Evolutionary conservation across 2,888 invertebrate species (phyloP), one percentile per base, ranked within the genome.

Genomic region (Epiblema foenella): DNA sequence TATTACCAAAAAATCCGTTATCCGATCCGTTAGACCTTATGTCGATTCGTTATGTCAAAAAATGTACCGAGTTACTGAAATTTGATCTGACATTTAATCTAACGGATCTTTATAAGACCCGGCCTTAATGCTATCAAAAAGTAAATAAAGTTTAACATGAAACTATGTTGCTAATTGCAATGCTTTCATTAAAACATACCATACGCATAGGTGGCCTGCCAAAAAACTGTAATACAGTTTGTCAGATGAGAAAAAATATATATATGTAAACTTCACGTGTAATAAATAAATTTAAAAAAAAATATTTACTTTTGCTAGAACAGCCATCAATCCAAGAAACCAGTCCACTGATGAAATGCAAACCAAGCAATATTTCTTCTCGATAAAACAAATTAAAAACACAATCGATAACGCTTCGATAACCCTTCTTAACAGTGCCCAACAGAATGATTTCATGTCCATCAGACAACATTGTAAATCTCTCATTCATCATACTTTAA

Each of bases 401-500:
- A 67, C 71, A 66, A 74, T 62, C 57, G 68, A 62, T 54, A 20
- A 57, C 56, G 46, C n/a, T 20, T 70, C 68, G 73, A 74, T 73
- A 75, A 75, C 76, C 65, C 74, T 66, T 62, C 75, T 78, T 69
- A 73, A 78, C 76, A 80, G 81, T 79, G 81, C 77, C 77, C 77
- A 79, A 81, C 80, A 75, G 77, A 82, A 81, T 82, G 80, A 86
- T 83, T 79, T 75, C 75, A 72, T 77, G 82, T 80, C 77, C 78
- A 79, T 83, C 83, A 77, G 76, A 77, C 76, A 76, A 76, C 77
- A 82, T 83, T 83, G 85, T 86, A 83, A 82, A 82, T 81, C 81
- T 82, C 83, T 84, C 88, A 89, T 89, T 89, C 87, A 88, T 87
- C 87, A 88, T 87, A 86, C 81, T 83, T 80, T 85, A 86, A 88